phyloP scores from a whole-genome alignment of 2,113 vertebrate species.

The Eulemur rufifrons region DNA sequence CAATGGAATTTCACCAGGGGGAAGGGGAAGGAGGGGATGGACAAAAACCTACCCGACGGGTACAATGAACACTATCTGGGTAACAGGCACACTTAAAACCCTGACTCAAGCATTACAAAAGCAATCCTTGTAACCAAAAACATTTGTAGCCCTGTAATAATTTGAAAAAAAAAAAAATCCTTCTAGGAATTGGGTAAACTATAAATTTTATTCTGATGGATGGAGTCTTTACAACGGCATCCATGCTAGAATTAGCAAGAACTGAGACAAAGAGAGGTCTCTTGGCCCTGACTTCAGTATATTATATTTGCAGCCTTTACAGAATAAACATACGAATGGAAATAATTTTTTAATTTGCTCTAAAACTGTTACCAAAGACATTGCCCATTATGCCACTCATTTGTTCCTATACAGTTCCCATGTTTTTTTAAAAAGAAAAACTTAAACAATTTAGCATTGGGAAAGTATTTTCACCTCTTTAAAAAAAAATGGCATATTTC shows the following conservation, averaged over 20 bases:
- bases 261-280: background rate
- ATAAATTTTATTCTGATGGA: background rate
- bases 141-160: no score
- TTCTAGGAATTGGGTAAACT: background rate
- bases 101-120: no score
- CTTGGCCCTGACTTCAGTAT: background rate
- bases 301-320: background rate
- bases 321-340: background rate
- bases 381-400: background rate
- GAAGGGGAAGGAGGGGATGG: no score
- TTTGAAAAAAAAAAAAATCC: background rate
- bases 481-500: background rate
- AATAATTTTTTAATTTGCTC: background rate
- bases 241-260: background rate
- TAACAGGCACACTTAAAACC: no score
- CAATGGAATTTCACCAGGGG: no score
- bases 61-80: no score
- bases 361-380: background rate
- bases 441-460: background rate
- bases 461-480: background rate
- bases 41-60: no score
- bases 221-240: background rate
- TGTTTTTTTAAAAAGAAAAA: background rate
- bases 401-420: background rate
- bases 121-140: no score